Evolutionary conservation across 2,888 invertebrate genomes (phyloP).

Genomic region (Priocnemis perturbator): DNA sequence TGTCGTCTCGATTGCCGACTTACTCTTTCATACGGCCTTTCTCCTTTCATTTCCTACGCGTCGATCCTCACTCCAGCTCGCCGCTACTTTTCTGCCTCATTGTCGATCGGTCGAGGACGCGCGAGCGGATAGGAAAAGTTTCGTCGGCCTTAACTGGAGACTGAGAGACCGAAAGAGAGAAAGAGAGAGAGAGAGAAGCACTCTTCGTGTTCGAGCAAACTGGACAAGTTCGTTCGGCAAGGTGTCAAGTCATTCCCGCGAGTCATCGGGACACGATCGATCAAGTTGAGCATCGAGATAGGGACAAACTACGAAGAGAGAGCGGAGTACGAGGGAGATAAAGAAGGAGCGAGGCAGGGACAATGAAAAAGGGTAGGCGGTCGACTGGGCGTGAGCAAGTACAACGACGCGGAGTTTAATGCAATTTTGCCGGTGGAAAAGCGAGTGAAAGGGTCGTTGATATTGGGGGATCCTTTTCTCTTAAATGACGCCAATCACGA

Average conservation of each 20-base stretch:
- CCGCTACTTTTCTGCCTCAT: neutral
- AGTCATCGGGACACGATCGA: conserved; percentile 46
- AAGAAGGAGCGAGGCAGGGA: conserved; percentile 9
- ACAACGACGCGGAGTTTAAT: neutral
- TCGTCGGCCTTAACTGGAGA: neutral
- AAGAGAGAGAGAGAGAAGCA: conserved; percentile 1
- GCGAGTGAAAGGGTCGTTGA: neutral
- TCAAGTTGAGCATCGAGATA: conserved; percentile 23
- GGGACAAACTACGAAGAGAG: neutral
- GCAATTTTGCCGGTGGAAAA: neutral
- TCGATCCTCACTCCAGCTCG: no score
- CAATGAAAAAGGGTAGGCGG: neutral
- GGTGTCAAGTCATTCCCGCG: conserved; percentile 28
- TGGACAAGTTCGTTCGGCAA: conserved; percentile 10
- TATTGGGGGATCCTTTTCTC: neutral
- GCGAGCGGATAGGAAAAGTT: conserved; percentile 6
- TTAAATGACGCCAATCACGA: conserved; percentile 4
- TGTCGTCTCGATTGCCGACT: no score
- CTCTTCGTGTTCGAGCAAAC: conserved; percentile 7
- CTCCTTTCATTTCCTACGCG: no score
- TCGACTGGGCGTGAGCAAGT: neutral
- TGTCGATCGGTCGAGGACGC: neutral
- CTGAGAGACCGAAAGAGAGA: neutral
- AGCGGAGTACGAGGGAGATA: neutral
- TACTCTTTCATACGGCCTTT: no score